These are phyloP conservation scores for Solenodon paradoxus DNA, from an alignment of 2,113 vertebrate genomes.

Conservation along the genomic window DNA sequence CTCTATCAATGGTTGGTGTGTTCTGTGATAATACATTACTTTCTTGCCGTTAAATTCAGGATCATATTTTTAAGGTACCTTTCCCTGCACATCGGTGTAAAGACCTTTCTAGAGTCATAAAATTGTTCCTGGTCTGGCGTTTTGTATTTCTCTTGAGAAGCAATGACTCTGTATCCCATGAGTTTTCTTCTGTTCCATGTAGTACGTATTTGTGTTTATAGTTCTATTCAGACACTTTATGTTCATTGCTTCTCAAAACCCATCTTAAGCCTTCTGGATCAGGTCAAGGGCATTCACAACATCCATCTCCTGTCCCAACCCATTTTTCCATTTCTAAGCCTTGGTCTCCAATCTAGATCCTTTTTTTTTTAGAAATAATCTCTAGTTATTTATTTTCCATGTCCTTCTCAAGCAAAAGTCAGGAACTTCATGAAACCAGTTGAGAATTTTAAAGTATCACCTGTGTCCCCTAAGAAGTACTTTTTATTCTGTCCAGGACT, in stretches of 20 bases:
- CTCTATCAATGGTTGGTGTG: not conserved
- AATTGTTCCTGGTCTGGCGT: not conserved
- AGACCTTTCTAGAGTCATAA: constrained; percentile 37
- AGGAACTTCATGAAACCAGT: not conserved
- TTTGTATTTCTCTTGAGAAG: constrained; percentile 50
- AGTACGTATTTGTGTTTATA: not conserved
- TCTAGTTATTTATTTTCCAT: not conserved
- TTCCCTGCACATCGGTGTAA: not conserved
- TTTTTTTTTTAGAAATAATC: not conserved
- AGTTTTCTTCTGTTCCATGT: constrained; percentile 48
- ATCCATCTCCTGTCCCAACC: not conserved
- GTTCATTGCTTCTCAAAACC: not conserved
- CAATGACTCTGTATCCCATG: not conserved
- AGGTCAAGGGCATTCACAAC: not conserved
- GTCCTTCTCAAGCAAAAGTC: not conserved
- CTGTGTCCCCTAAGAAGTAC: not conserved
- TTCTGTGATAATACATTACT: not conserved
- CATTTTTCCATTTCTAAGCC: not conserved
- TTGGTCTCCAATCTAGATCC: not conserved
- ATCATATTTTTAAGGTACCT: constrained; percentile 8
- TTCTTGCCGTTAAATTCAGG: constrained; percentile 13
- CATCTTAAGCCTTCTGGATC: not conserved
- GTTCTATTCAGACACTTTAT: constrained; percentile 11
- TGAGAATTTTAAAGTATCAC: not conserved
- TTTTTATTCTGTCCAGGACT: not conserved